Evolutionary conservation across 2,888 invertebrate species (phyloP).

Genomic region (Ypsolopha sequella): DNA sequence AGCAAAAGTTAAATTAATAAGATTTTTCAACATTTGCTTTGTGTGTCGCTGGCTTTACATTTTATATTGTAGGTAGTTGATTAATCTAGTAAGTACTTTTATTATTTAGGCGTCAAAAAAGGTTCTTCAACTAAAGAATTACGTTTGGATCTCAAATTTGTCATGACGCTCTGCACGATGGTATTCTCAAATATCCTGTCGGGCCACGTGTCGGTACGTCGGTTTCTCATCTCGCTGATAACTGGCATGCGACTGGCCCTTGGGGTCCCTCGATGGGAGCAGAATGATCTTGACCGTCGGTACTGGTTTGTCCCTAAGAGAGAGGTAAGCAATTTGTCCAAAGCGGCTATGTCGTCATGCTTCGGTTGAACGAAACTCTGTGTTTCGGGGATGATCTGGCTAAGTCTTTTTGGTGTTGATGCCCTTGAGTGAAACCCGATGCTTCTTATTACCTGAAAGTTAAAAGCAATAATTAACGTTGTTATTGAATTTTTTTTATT

Average conservation of each 20-base stretch:
- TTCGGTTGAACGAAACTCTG: slow-evolving; percentile 23
- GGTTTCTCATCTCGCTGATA: slow-evolving; percentile 27
- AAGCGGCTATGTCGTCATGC: slow-evolving; percentile 70
- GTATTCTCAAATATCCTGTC: slow-evolving; percentile 56
- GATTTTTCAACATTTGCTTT: too few species aligned
- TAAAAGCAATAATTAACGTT: neutral
- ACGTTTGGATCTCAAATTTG: slow-evolving; percentile 37
- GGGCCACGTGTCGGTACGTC: slow-evolving; percentile 52
- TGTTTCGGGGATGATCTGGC: slow-evolving; percentile 38
- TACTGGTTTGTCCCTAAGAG: slow-evolving; percentile 56
- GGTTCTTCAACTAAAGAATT: slow-evolving; percentile 45
- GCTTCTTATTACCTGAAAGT: slow-evolving; percentile 37
- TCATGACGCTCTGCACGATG: slow-evolving; percentile 48
- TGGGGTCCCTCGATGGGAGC: slow-evolving; percentile 47
- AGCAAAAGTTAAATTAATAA: too few species aligned
- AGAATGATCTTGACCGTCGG: slow-evolving; percentile 29
- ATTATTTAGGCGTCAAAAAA: slow-evolving; percentile 42
- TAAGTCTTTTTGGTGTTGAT: slow-evolving; percentile 37
- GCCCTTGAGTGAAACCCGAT: slow-evolving; percentile 43
- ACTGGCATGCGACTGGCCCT: slow-evolving; percentile 40
- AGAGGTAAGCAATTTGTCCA: slow-evolving; percentile 74
- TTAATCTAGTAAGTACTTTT: neutral
- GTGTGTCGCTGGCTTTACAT: too few species aligned
- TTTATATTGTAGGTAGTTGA: too few species aligned
- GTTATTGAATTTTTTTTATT: neutral